A percentile compares a stretch with the other conserved stretches of the same genome.
Conservation (phyloP, 2,888 invertebrate species). For the Endomychus coccineus region DNA sequence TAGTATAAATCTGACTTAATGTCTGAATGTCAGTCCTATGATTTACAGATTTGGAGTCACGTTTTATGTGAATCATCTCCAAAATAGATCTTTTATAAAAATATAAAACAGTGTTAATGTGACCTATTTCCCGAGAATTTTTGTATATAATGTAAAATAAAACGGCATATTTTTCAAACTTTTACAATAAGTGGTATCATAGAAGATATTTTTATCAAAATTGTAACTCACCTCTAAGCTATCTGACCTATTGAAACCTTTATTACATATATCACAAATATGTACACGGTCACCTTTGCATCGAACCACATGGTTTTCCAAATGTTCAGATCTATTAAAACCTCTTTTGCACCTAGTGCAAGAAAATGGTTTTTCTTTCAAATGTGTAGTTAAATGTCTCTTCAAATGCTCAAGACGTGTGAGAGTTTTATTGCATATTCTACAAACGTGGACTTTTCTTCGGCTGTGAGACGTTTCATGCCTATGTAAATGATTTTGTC, state of each 20-base stretch:
- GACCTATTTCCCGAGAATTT: too few relatives aligned
- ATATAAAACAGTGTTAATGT: too few relatives aligned
- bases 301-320: constrained; percentile 37
- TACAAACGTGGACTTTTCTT: constrained; percentile 40
- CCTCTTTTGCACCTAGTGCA: constrained; percentile 41
- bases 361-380: constrained; percentile 40
- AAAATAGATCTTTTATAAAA: too few relatives aligned
- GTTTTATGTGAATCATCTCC: too few relatives aligned
- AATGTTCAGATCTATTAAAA: constrained; percentile 41
- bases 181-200: too few relatives aligned
- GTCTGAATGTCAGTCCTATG: too few relatives aligned
- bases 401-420: constrained; percentile 41
- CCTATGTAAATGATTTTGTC: constrained; percentile 38
- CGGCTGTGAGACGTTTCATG: constrained; percentile 39
- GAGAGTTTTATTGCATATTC: constrained; percentile 41
- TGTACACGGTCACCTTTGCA: constrained; percentile 44
- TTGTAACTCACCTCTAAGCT: constrained; percentile 33
- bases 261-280: constrained; percentile 45
- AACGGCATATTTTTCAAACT: too few relatives aligned
- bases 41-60: too few relatives aligned
- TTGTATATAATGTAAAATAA: too few relatives aligned
- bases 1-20: too few relatives aligned
- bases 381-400: constrained; percentile 40
- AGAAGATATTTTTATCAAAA: neutral
- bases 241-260: constrained; percentile 42